These are phyloP conservation scores for Odontomachus brunneus DNA, from an alignment of 1,140 invertebrate species.

Conservation along the genomic window DNA sequence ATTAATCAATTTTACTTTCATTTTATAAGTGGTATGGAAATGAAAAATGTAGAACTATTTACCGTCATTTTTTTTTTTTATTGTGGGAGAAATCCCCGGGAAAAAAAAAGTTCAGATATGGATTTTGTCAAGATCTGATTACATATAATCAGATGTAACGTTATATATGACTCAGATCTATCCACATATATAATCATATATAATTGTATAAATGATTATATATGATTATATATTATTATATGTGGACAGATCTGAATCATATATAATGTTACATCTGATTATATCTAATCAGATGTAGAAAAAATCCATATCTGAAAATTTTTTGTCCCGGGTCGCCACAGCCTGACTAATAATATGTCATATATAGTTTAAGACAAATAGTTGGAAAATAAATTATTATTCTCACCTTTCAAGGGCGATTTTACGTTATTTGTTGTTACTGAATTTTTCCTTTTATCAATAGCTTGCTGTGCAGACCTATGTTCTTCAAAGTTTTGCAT, in stretches of 20 bases:
- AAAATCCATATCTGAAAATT: no score
- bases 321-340: no score
- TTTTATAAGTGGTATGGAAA: not conserved
- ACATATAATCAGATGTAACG: no score
- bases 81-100: not conserved
- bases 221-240: no score
- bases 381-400: not conserved
- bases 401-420: not conserved
- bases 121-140: no score
- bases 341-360: conserved; percentile 6
- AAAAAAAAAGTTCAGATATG: no score
- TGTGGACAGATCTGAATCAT: no score
- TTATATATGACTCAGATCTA: no score
- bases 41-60: not conserved
- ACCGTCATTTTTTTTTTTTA: conserved; percentile 6
- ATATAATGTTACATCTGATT: no score
- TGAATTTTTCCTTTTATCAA: not conserved
- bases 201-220: no score
- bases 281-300: no score
- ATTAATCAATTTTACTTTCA: not conserved
- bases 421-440: not conserved
- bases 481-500: not conserved
- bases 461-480: not conserved
- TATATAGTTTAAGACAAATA: conserved; percentile 14
- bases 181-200: no score